Evolutionary conservation across 2,113 vertebrate species (phyloP).

Genomic region (Nothobranchius furzeri): DNA sequence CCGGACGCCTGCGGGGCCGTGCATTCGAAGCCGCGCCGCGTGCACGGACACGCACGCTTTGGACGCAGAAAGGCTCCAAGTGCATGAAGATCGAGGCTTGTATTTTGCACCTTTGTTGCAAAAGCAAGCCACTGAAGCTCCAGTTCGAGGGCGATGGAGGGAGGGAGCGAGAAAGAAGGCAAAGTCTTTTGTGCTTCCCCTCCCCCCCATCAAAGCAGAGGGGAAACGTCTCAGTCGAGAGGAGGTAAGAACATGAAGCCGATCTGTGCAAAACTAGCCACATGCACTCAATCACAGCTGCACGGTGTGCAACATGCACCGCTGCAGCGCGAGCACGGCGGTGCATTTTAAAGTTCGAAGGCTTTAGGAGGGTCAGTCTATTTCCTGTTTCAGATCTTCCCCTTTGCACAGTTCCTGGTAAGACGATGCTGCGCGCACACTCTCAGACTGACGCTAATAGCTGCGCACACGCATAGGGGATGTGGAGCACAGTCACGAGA

Average conservation of each 20-base stretch:
- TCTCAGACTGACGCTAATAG: conserved; percentile 81
- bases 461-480: conserved; percentile 72
- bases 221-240: conserved; percentile 93
- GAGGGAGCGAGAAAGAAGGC: conserved; percentile 88
- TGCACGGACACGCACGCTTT: conserved; percentile 82
- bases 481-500: conserved; percentile 75
- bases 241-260: conserved; percentile 86
- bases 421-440: conserved; percentile 82
- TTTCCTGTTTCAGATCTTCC: conserved; percentile 90
- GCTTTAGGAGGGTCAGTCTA: conserved; percentile 84
- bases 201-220: conserved; percentile 90
- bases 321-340: conserved; percentile 78
- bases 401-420: conserved; percentile 88
- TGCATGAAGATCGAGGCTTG: conserved; percentile 89
- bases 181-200: conserved; percentile 96
- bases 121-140: conserved; percentile 82
- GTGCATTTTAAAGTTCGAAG: conserved; percentile 88
- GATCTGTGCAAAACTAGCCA: conserved; percentile 75
- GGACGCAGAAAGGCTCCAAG: conserved; percentile 82
- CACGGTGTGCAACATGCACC: conserved; percentile 82
- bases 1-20: conserved; percentile 78
- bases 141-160: conserved; percentile 77
- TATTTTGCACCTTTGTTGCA: conserved; percentile 93
- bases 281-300: conserved; percentile 80
- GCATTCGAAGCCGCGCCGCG: conserved; percentile 75